Evolutionary conservation across 2,113 vertebrate species (phyloP).

Genomic region (Boulengerochromis microlepis): DNA sequence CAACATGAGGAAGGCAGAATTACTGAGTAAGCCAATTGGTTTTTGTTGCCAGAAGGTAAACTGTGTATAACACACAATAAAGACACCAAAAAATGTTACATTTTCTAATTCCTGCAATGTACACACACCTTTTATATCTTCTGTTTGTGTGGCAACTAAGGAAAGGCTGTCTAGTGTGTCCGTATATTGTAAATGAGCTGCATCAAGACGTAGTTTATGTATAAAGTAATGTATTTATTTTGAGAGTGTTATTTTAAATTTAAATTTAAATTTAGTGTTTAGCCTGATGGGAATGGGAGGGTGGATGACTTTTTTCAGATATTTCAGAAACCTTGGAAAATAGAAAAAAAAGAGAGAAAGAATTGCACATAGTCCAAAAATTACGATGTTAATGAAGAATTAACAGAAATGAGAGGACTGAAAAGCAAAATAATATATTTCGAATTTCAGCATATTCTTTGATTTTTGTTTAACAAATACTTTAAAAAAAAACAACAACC

Average conservation of each 20-base stretch:
- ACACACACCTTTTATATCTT: background rate
- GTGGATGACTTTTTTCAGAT: background rate
- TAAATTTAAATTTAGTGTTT: background rate
- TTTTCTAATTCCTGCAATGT: background rate
- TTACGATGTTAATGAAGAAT: background rate
- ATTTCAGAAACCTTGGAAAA: background rate
- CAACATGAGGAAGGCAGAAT: background rate
- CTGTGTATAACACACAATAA: background rate
- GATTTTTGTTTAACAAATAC: background rate
- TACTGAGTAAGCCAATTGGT: background rate
- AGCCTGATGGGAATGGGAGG: background rate
- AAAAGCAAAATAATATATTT: background rate
- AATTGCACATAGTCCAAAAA: background rate
- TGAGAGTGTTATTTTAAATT: background rate
- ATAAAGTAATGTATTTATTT: background rate
- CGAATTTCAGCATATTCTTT: background rate
- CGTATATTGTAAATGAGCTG: background rate
- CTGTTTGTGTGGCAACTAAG: background rate
- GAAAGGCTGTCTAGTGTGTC: background rate
- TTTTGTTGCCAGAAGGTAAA: background rate
- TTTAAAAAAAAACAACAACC: accelerated
- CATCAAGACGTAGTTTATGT: background rate
- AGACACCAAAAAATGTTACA: background rate
- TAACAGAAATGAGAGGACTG: background rate
- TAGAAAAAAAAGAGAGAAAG: background rate